Conservation (phyloP, 2,888 invertebrate genomes). For the Dichetophora obliterata region DNA sequence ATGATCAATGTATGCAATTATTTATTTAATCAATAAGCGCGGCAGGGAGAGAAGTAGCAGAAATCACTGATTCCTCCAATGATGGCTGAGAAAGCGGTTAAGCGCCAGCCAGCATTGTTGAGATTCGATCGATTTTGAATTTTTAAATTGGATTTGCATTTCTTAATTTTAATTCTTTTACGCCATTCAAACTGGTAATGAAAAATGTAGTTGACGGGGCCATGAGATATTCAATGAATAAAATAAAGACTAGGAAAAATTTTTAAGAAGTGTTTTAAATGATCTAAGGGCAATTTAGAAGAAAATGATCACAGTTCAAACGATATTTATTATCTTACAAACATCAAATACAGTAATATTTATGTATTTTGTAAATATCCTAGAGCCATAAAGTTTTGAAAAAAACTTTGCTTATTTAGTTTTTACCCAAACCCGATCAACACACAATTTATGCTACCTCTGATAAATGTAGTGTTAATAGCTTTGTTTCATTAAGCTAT, state of each 20-base stretch:
- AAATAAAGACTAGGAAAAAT: too few species aligned
- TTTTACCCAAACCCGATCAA: not conserved
- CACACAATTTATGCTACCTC: slow-evolving; percentile 8
- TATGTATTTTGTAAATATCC: not conserved
- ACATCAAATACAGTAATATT: not conserved
- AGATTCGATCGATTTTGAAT: slow-evolving; percentile 21
- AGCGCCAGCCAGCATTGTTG: not conserved
- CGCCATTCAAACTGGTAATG: not conserved
- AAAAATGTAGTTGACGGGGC: too few species aligned
- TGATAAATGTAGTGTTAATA: slow-evolving; percentile 45
- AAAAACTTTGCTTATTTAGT: not conserved
- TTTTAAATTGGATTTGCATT: slow-evolving; percentile 36
- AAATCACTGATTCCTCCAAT: not conserved
- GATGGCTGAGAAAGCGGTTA: not conserved
- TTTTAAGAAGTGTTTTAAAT: not conserved
- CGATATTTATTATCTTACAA: too few species aligned
- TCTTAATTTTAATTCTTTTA: slow-evolving; percentile 30
- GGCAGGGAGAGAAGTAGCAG: slow-evolving; percentile 23
- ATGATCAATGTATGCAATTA: slow-evolving; percentile 43
- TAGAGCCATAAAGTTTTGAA: not conserved
- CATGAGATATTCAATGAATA: too few species aligned
- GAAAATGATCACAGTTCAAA: too few species aligned
- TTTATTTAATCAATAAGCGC: slow-evolving; percentile 47
- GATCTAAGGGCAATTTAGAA: too few species aligned
- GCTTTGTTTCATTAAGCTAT: slow-evolving; percentile 13